Evolutionary conservation across 2,888 invertebrate genomes (phyloP).

Genomic region (Argynnis bischoffii): DNA sequence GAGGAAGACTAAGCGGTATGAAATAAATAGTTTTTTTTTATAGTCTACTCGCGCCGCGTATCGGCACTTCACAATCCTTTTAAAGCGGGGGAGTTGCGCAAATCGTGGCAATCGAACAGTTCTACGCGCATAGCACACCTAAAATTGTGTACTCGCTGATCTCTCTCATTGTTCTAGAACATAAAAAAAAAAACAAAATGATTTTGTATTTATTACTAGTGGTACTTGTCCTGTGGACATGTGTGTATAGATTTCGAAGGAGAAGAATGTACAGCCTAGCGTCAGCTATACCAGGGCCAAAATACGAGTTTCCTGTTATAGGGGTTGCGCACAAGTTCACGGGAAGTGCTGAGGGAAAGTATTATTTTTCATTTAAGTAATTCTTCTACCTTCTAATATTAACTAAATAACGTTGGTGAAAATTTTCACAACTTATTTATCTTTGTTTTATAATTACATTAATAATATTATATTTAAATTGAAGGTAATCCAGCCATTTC

Average conservation of each 20-base stretch:
- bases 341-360: conserved; percentile 61
- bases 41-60: too few relatives aligned
- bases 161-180: conserved; percentile 9
- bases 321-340: conserved; percentile 55
- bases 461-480: too few relatives aligned
- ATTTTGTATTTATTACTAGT: conserved; percentile 23
- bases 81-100: too few relatives aligned
- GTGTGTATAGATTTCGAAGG: conserved; percentile 53
- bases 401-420: too few relatives aligned
- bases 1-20: too few relatives aligned
- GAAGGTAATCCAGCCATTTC: too few relatives aligned
- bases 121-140: conserved; percentile 24
- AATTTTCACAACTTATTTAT: too few relatives aligned
- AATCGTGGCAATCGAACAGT: too few relatives aligned
- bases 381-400: too few relatives aligned
- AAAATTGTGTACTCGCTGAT: conserved; percentile 18
- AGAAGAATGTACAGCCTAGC: conserved; percentile 61
- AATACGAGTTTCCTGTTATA: conserved; percentile 52
- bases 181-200: neutral
- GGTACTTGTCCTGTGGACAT: conserved; percentile 48
- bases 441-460: too few relatives aligned
- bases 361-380: neutral
- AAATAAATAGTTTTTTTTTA: too few relatives aligned
- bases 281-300: conserved; percentile 45
- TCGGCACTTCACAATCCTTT: too few relatives aligned